Evolutionary conservation across 2,797 vertebrate species (phyloP).

Genomic region (Garrulus glandarius): DNA sequence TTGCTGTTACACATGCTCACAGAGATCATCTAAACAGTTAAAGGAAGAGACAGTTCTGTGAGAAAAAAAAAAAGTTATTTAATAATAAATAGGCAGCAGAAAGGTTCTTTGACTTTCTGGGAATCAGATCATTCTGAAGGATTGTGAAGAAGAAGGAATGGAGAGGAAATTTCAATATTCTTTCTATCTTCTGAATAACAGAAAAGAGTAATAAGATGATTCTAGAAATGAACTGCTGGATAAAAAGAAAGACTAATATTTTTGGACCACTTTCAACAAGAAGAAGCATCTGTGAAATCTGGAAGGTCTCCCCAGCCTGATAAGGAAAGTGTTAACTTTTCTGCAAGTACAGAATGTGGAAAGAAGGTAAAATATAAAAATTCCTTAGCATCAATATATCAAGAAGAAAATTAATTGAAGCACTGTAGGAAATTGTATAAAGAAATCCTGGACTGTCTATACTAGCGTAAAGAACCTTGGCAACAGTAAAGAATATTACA

Average conservation of each 20-base stretch:
- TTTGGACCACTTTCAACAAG: neutral
- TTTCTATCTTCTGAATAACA: neutral
- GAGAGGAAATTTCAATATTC: neutral
- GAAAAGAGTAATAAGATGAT: neutral
- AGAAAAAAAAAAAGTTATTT: neutral
- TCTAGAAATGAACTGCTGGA: neutral
- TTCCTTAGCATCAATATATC: neutral
- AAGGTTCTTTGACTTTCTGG: neutral
- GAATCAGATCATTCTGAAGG: neutral
- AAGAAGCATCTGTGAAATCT: neutral
- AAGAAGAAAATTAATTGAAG: neutral
- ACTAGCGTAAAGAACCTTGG: neutral
- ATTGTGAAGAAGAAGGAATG: neutral
- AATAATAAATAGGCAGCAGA: neutral
- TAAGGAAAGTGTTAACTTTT: neutral
- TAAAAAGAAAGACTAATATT: neutral
- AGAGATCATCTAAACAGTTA: neutral
- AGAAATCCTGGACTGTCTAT: neutral
- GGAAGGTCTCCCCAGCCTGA: neutral
- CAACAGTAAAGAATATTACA: neutral
- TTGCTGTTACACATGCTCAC: neutral
- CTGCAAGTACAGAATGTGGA: fast-evolving
- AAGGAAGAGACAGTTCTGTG: neutral
- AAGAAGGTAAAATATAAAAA: neutral
- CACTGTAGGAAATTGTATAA: neutral